Evolutionary conservation across 1,140 invertebrate genomes (phyloP), one percentile per base, ranked within the genome.

Genomic region (Apolygus lucorum): DNA sequence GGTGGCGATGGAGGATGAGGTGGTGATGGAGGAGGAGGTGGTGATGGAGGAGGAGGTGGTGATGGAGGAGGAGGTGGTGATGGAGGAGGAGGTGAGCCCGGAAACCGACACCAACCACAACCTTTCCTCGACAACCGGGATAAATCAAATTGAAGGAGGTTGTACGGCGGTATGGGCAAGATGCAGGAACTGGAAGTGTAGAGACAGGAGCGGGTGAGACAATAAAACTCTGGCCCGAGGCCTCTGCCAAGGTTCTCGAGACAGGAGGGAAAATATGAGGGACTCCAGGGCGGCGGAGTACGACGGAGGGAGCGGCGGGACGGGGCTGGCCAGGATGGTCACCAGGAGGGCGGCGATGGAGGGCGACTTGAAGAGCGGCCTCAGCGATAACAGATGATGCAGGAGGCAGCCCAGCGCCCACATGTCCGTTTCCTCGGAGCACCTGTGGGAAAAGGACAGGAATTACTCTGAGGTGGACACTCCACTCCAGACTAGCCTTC

Each of bases 371-470:
- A 68, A 68, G 1, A 54, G 67, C 1, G 52, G 67, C 2, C 17
- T 59, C 22, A 52, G 49, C 26, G 17, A 59, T 1, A 27, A 54
- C 0, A 68, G 2, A 27, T 68, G 67, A 54, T 62, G 34, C 26
- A 68, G 27, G 26, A 68, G 52, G 28, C 67, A 68, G 27, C 67
- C 67, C 17, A 54, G 1, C 1, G 67, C 67, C 67, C 67, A 68
- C 52, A 68, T 62, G 67, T 68, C 67, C 2, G 67, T 28, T 11
- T 11, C 52, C 25, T 68, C 22, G 0, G 52, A 59, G 54, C 54
- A 59, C 54, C 54, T 59, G 22, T n/a, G n/a, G n/a, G n/a, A 22
- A 59, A 59, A 59, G 22, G 8, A 59, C 11, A 4, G 54, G 54
- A 59, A 49, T 49, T 17, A 49, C 34, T 11, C 17, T 49, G 34